Conservation (phyloP, 2,113 vertebrate species). For the Garra rufa region DNA sequence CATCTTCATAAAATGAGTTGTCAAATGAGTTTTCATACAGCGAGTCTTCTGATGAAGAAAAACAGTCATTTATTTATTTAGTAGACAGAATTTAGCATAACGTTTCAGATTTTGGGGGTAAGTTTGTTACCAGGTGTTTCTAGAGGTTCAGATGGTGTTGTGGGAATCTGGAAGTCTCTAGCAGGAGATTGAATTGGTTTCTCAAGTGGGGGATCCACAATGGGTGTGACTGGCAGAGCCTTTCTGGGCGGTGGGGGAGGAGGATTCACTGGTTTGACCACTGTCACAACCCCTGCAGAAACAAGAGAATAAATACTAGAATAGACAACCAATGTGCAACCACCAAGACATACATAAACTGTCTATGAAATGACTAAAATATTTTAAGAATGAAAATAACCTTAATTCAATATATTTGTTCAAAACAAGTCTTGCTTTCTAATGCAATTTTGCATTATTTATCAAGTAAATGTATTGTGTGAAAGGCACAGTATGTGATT, state of each 20-base stretch:
- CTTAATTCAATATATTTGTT: neutral
- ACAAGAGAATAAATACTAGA: neutral
- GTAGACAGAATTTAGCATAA: neutral
- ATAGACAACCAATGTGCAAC: neutral
- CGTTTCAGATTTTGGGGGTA: neutral
- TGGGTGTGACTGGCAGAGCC: slow-evolving; percentile 63
- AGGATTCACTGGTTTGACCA: slow-evolving; percentile 50
- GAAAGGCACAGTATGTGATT: too few species aligned
- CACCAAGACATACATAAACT: neutral
- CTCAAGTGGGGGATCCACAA: slow-evolving; percentile 69
- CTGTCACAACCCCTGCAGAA: slow-evolving; percentile 53
- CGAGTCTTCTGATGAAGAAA: slow-evolving; percentile 22
- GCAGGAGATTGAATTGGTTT: slow-evolving; percentile 74
- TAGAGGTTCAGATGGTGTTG: slow-evolving; percentile 21
- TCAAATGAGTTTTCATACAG: neutral
- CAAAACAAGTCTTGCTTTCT: neutral
- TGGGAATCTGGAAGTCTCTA: slow-evolving; percentile 58
- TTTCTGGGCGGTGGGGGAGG: slow-evolving; percentile 69
- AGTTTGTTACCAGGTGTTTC: slow-evolving; percentile 46
- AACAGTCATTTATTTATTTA: neutral
- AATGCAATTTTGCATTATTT: too few species aligned
- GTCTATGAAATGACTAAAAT: neutral
- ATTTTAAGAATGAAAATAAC: neutral
- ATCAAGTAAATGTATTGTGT: too few species aligned
- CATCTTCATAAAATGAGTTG: slow-evolving; percentile 20